Percentiles rank a stretch among this genome's conserved stretches.
These are phyloP conservation scores for Emmelina monodactyla DNA, from an alignment of 2,888 invertebrate species.

Conservation along the genomic window DNA sequence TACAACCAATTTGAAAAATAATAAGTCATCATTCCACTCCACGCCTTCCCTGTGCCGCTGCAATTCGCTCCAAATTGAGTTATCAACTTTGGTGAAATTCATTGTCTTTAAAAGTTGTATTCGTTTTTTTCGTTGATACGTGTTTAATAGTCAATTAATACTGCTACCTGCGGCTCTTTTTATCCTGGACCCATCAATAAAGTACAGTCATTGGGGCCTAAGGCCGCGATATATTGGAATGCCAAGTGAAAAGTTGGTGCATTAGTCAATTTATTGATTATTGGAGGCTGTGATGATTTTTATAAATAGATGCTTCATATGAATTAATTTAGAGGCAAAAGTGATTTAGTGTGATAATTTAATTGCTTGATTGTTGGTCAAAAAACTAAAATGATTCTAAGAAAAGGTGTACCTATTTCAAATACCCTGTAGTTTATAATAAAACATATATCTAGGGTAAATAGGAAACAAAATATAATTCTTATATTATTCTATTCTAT, in stretches of 20 bases:
- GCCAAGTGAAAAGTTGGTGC: background rate
- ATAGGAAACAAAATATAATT: too few species aligned
- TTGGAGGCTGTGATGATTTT: too few species aligned
- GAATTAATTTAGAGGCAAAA: too few species aligned
- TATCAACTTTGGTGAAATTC: conserved; percentile 63
- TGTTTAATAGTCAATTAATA: conserved; percentile 63
- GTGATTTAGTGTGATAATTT: too few species aligned
- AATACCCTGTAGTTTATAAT: too few species aligned
- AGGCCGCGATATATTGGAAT: conserved; percentile 10
- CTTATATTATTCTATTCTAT: too few species aligned
- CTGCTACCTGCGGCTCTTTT: conserved; percentile 51
- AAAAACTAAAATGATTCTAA: too few species aligned
- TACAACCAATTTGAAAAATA: too few species aligned
- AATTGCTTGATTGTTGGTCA: too few species aligned
- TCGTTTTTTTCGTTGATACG: conserved; percentile 55
- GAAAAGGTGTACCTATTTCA: too few species aligned
- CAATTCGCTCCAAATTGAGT: conserved; percentile 52
- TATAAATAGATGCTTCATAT: too few species aligned
- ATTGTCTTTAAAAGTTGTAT: conserved; percentile 51
- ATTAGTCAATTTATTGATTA: background rate
- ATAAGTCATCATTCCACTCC: conserved; percentile 21
- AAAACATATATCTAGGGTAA: too few species aligned
- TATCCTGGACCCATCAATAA: conserved; percentile 34
- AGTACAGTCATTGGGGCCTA: conserved; percentile 28
- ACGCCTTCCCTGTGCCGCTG: conserved; percentile 20